phyloP scores from a whole-genome alignment of 1,140 invertebrate species.

The Orchesella cincta region DNA sequence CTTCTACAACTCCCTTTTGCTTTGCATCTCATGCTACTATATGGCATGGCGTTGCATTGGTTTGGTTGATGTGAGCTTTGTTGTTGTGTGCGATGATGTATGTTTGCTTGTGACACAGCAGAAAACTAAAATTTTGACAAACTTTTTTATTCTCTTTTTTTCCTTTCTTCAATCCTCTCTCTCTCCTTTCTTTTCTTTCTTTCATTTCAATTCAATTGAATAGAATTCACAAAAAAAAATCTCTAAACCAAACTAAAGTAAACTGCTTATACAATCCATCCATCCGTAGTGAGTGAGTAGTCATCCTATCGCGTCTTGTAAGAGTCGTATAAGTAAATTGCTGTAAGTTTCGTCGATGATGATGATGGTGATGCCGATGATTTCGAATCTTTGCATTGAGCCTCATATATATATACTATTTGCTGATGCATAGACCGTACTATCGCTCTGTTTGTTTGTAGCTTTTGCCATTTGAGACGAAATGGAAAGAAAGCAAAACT shows the following conservation, averaged over 20 bases:
- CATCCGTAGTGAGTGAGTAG: slow-evolving; percentile 10
- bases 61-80: not conserved
- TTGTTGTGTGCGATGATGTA: slow-evolving; percentile 25
- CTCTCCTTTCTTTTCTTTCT: slow-evolving; percentile 18
- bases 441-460: too few species aligned
- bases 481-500: too few species aligned
- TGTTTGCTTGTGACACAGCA: slow-evolving; percentile 28
- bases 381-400: slow-evolving; percentile 6
- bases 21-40: not conserved
- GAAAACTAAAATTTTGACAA: slow-evolving; percentile 11
- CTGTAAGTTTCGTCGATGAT: not conserved
- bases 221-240: slow-evolving; percentile 17
- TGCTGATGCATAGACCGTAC: too few species aligned
- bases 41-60: not conserved
- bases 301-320: not conserved
- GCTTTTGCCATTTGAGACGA: not conserved
- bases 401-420: too few species aligned
- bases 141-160: slow-evolving; percentile 18
- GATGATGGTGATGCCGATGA: not conserved
- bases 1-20: not conserved
- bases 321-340: not conserved
- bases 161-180: slow-evolving; percentile 24
- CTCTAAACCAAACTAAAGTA: slow-evolving; percentile 29
- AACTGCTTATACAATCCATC: slow-evolving; percentile 27
- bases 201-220: slow-evolving; percentile 22